Evolutionary conservation across 2,888 invertebrate species (phyloP).

Genomic region (Orthonychiurus folsomi): DNA sequence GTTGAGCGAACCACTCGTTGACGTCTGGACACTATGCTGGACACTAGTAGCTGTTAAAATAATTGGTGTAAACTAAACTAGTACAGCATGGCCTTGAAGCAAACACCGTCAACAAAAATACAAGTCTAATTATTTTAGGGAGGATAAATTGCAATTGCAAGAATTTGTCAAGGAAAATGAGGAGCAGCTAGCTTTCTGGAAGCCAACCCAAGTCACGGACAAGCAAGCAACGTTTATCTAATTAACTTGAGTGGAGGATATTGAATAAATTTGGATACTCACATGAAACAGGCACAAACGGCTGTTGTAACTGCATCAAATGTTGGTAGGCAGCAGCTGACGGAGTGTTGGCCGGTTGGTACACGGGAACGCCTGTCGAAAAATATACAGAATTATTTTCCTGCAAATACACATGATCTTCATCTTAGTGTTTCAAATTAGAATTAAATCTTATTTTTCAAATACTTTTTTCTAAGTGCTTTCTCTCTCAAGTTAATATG

Average conservation of each 20-base stretch:
- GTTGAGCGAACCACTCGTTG: constrained; percentile 21
- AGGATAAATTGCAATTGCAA: constrained; percentile 1
- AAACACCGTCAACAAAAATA: constrained; percentile 27
- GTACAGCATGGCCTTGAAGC: constrained; percentile 33
- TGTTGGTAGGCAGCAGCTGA: constrained; percentile 81
- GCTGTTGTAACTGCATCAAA: constrained; percentile 80
- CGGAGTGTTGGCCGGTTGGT: constrained; percentile 60
- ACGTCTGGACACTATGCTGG: constrained; percentile 29
- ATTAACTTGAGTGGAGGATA: background rate
- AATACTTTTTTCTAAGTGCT: too few relatives aligned
- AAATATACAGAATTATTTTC: too few relatives aligned
- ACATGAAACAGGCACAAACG: constrained; percentile 82
- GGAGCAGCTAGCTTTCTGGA: background rate
- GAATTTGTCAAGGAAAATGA: background rate
- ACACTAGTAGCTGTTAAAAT: constrained; percentile 41
- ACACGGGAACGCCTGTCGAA: constrained; percentile 88
- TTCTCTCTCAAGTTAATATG: too few relatives aligned
- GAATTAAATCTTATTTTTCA: too few relatives aligned
- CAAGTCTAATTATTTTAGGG: background rate
- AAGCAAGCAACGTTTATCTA: background rate
- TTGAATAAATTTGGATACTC: constrained; percentile 4
- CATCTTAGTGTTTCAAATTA: too few relatives aligned
- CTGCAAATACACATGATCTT: too few relatives aligned
- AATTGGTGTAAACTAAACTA: constrained; percentile 40
- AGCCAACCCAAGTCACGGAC: constrained; percentile 5